Evolutionary conservation across 2,113 vertebrate genomes (phyloP), one percentile per base, ranked within the genome.

Genomic region (Cacatua alba): DNA sequence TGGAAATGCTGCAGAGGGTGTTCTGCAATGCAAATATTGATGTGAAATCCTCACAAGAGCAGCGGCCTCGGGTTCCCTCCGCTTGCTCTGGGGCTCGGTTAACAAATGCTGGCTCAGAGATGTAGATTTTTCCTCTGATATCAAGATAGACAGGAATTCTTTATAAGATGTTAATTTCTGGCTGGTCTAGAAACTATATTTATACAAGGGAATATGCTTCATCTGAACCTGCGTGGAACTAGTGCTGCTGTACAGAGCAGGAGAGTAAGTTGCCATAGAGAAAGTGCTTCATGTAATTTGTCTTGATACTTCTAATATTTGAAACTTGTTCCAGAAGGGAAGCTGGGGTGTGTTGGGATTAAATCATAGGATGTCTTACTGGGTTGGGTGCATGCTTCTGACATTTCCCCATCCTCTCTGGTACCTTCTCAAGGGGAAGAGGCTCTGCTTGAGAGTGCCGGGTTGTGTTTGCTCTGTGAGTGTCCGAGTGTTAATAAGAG

Each of bases 21-120:
- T 63, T 94, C 43, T 91, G 94, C 86, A 89, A 62, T 79, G 93
- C 94, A 94, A 92, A 94, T 72, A 88, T 82, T 96, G 26, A 3
- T 7, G 19, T 46, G 86, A 11, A 70, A 78, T 64, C 83, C 94
- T 82, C 93, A 17, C 14, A 31, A 46, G 94, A 77, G 86, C 83
- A 12, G 86, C 75, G 91, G 76, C 86, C 86, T 64, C 19, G 41
- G 11, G 86, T 94, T 94, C 71, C 92, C 86, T 9, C 44, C 0
- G 18, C 76, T 26, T 3, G 90, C 95, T 84, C 55, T n/a, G 17
- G 88, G 94, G 55, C 86, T 59, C 83, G 7, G 1, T 89, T 13
- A 82, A 35, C 88, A 82, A 86, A 78, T 65, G 8, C 39, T 4
- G 13, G 35, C 60, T 5, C 78, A 9, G 41, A 95, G 63, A 53